Evolutionary conservation across 2,797 vertebrate species (phyloP).

Genomic region (Trichosurus vulpecula): DNA sequence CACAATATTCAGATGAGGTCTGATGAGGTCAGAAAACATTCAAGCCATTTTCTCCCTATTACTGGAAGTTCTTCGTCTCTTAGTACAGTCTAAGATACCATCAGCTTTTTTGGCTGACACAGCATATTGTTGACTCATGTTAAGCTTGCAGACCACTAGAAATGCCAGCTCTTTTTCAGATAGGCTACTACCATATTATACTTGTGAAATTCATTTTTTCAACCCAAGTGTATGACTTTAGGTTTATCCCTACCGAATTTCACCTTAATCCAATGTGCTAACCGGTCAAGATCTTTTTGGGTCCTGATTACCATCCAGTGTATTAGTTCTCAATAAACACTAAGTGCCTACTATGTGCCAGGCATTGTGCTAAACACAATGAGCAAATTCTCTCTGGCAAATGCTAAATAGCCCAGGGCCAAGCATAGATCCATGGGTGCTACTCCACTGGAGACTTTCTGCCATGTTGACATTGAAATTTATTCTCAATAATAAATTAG

Average conservation of each 20-base stretch:
- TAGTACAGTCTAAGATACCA: background rate
- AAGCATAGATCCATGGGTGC: background rate
- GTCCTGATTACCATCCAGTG: background rate
- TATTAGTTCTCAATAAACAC: background rate
- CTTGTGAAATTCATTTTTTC: background rate
- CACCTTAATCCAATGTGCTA: background rate
- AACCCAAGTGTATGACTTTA: background rate
- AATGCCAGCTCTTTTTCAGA: background rate
- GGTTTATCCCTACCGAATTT: background rate
- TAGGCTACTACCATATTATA: background rate
- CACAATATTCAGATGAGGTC: background rate
- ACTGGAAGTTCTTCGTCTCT: background rate
- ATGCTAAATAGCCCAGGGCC: background rate
- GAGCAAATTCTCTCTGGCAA: background rate
- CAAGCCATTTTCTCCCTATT: background rate
- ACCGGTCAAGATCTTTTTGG: background rate
- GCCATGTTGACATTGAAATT: background rate
- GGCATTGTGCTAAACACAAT: background rate
- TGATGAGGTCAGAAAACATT: background rate
- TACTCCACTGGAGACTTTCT: background rate
- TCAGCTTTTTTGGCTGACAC: background rate
- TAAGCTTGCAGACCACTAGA: background rate
- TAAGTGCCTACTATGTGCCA: background rate
- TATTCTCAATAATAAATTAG: background rate
- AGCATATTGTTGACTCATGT: background rate